A percentile compares a stretch with the other conserved stretches of the same genome.
These are phyloP conservation scores for Perccottus glenii DNA, from an alignment of 2,113 vertebrate species.

Conservation along the genomic window DNA sequence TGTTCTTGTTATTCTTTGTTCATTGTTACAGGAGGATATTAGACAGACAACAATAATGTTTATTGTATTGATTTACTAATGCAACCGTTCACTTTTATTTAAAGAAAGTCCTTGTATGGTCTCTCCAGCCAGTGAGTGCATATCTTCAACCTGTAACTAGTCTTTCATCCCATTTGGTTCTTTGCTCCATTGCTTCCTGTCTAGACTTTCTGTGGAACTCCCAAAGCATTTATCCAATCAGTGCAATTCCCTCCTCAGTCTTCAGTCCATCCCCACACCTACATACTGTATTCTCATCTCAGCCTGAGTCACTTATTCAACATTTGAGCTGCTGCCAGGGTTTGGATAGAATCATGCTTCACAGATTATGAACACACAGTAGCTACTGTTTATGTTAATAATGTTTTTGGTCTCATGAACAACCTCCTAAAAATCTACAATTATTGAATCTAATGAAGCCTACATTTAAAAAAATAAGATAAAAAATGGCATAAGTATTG, in stretches of 20 bases:
- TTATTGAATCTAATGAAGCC: no score
- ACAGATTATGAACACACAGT: constrained; percentile 5
- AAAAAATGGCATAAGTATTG: not conserved
- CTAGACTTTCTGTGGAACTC: not conserved
- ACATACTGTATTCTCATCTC: constrained; percentile 22
- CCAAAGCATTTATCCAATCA: constrained; percentile 29
- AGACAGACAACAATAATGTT: not conserved
- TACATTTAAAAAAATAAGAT: no score
- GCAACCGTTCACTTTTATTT: not conserved
- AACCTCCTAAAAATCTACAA: not conserved
- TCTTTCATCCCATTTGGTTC: not conserved
- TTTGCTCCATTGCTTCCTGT: constrained; percentile 1
- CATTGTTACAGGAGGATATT: not conserved
- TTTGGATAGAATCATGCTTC: constrained; percentile 10
- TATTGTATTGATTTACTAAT: constrained; percentile 5
- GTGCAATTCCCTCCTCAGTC: constrained; percentile 10
- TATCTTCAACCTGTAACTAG: constrained; percentile 14
- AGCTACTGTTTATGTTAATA: constrained; percentile 12
- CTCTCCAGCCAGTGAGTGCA: not conserved
- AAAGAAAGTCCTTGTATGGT: not conserved
- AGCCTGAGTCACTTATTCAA: constrained; percentile 9
- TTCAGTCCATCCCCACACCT: constrained; percentile 29
- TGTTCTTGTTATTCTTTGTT: no score
- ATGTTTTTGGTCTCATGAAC: constrained; percentile 1
- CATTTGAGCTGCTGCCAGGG: constrained; percentile 6